Evolutionary conservation across 2,797 vertebrate genomes (phyloP).

Genomic region (Phoeniculus purpureus): DNA sequence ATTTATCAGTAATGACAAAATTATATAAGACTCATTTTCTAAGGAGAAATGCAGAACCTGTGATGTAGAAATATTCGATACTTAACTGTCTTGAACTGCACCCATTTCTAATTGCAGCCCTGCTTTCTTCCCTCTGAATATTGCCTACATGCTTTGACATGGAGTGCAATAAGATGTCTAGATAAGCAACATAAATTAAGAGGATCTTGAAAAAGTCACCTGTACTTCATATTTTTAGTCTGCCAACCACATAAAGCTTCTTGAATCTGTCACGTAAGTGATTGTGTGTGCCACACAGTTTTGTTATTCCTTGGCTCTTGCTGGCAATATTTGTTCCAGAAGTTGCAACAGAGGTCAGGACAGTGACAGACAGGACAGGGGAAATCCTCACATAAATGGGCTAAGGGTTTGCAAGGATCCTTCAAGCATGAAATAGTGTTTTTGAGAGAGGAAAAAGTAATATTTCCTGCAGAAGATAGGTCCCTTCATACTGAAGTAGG

Average conservation of each 20-base stretch:
- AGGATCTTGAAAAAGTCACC: neutral
- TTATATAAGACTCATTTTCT: neutral
- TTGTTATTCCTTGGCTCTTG: slow-evolving; percentile 25
- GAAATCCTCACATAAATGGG: slow-evolving; percentile 43
- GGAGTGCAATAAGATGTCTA: neutral
- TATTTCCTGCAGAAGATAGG: neutral
- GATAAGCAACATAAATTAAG: neutral
- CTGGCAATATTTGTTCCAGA: slow-evolving; percentile 13
- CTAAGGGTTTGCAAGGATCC: slow-evolving; percentile 25
- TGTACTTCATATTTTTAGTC: neutral
- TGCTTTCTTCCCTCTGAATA: neutral
- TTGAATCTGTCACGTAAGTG: neutral
- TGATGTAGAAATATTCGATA: neutral
- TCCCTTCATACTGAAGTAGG: neutral
- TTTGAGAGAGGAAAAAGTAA: slow-evolving; percentile 8
- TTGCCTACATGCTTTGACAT: neutral
- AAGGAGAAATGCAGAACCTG: neutral
- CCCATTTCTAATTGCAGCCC: neutral
- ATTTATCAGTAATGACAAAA: neutral
- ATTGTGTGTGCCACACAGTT: neutral
- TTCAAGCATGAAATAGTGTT: slow-evolving; percentile 25
- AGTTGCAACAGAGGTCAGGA: slow-evolving; percentile 31
- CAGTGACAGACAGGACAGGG: slow-evolving; percentile 36
- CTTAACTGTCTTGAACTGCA: neutral
- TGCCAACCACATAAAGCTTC: too few relatives aligned